Evolutionary conservation across 1,140 invertebrate genomes (phyloP).

Genomic region (Vanessa atalanta): DNA sequence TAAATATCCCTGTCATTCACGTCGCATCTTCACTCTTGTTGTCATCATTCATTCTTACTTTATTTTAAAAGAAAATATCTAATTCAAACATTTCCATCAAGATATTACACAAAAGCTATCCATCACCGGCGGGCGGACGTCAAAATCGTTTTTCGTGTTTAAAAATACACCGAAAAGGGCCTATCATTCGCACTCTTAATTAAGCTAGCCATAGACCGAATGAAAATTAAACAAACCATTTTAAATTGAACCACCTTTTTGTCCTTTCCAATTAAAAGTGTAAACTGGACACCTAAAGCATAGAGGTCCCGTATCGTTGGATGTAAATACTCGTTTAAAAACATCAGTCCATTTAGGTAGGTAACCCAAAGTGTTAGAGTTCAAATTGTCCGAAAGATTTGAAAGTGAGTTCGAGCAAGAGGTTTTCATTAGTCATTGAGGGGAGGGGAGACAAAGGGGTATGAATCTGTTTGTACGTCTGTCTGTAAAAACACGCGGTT

Average conservation of each 20-base stretch:
- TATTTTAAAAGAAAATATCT: background rate
- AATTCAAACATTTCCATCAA: conserved; percentile 15
- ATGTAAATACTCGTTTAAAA: conserved; percentile 14
- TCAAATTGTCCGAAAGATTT: conserved; percentile 24
- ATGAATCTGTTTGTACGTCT: conserved; percentile 60
- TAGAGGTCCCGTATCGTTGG: conserved; percentile 23
- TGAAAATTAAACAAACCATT: conserved; percentile 64
- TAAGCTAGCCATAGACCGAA: conserved; percentile 59
- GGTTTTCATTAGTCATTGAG: conserved; percentile 63
- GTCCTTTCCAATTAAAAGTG: conserved; percentile 38
- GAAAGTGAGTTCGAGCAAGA: conserved; percentile 8
- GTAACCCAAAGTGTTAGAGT: conserved; percentile 22
- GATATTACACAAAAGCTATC: conserved; percentile 5
- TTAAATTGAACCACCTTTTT: conserved; percentile 38
- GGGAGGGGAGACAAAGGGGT: conserved; percentile 53
- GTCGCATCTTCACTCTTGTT: background rate
- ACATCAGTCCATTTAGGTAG: conserved; percentile 11
- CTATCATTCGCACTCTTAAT: conserved; percentile 76
- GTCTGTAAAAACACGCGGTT: conserved; percentile 69
- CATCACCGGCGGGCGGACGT: background rate
- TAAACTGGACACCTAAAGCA: conserved; percentile 37
- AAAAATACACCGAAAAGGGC: conserved; percentile 29
- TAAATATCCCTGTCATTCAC: background rate
- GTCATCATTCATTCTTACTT: background rate
- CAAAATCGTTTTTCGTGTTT: conserved; percentile 11